Conservation (phyloP, 2,113 vertebrate genomes). For the Megaceryle maxima region DNA sequence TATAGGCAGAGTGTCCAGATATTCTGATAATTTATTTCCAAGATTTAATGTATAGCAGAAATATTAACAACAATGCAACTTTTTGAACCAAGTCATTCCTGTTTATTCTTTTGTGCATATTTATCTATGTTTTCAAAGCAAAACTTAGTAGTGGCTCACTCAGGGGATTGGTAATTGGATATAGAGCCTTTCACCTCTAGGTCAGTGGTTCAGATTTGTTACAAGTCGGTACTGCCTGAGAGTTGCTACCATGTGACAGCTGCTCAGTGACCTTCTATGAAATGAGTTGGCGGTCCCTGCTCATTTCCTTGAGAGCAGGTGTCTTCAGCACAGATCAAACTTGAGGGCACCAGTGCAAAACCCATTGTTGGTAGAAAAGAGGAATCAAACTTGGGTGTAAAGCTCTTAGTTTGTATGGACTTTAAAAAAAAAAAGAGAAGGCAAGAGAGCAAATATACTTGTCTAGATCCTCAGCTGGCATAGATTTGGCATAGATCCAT, state of each 20-base stretch:
- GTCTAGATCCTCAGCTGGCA: slow-evolving; percentile 10
- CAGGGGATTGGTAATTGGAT: slow-evolving; percentile 58
- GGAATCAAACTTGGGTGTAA: neutral
- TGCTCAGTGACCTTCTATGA: slow-evolving; percentile 42
- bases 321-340: slow-evolving; percentile 34
- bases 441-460: neutral
- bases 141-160: neutral
- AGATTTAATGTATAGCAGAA: neutral
- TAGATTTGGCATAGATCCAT: slow-evolving; percentile 2
- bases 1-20: neutral
- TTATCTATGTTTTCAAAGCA: neutral
- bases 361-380: neutral
- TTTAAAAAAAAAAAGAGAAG: neutral
- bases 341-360: slow-evolving; percentile 7
- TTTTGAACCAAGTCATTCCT: neutral
- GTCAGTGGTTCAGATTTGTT: slow-evolving; percentile 63
- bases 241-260: slow-evolving; percentile 53
- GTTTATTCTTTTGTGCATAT: neutral
- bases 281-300: slow-evolving; percentile 42
- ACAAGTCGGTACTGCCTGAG: slow-evolving; percentile 61
- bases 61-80: neutral
- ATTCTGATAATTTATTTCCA: neutral
- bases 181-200: slow-evolving; percentile 60
- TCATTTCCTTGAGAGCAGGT: slow-evolving; percentile 60
- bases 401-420: neutral